Evolutionary conservation across 2,888 invertebrate species (phyloP).

Genomic region (Stenodema calcarata): DNA sequence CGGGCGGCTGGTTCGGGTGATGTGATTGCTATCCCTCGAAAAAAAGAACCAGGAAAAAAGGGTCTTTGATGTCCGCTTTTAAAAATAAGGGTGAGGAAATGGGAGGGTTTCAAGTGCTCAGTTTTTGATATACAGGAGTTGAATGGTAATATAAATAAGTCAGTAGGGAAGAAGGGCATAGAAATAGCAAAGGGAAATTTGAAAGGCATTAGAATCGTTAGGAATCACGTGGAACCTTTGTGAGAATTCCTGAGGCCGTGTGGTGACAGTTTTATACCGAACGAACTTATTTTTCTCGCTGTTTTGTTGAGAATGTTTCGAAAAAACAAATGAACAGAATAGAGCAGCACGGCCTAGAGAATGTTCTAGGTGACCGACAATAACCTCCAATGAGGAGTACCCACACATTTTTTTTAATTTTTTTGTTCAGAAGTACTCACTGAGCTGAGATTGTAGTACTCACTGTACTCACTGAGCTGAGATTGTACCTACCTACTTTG

Average conservation of each 20-base stretch:
- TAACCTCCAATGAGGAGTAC: too few relatives aligned
- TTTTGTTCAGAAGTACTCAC: neutral
- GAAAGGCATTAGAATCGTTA: too few relatives aligned
- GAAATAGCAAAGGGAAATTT: neutral
- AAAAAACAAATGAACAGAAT: too few relatives aligned
- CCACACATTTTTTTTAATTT: neutral
- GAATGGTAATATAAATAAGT: neutral
- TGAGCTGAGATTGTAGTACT: neutral
- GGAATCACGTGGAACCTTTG: neutral
- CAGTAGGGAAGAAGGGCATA: neutral
- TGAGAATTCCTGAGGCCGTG: too few relatives aligned
- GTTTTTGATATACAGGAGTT: neutral
- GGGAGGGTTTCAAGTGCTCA: neutral
- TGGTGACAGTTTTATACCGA: too few relatives aligned
- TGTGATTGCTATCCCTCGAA: slow-evolving; percentile 2
- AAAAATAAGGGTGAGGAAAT: neutral
- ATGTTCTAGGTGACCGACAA: too few relatives aligned
- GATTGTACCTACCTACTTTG: too few relatives aligned
- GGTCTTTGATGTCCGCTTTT: neutral
- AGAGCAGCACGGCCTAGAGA: too few relatives aligned
- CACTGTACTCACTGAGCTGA: too few relatives aligned
- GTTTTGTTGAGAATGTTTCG: too few relatives aligned
- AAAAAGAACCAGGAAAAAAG: neutral
- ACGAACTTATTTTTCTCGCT: too few relatives aligned
- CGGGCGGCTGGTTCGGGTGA: neutral